Evolutionary conservation across 2,113 vertebrate genomes (phyloP).

Genomic region (Polyodon spathula): DNA sequence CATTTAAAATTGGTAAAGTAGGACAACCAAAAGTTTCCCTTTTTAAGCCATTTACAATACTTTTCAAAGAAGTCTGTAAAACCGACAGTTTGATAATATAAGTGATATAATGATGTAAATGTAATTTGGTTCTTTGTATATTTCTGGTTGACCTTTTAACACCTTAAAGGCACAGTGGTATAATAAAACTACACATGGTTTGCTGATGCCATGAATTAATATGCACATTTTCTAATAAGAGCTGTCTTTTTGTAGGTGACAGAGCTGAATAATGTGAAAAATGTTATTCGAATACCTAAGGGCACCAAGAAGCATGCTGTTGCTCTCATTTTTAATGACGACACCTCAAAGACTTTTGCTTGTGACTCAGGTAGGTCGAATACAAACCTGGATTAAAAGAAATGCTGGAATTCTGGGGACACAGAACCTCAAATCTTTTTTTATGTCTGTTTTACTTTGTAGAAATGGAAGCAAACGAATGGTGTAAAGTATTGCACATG

Average conservation of each 20-base stretch:
- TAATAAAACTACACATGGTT: too few relatives aligned
- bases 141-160: too few relatives aligned
- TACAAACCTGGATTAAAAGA: fast-evolving
- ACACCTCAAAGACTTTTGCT: slow-evolving; percentile 67
- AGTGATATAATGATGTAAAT: too few relatives aligned
- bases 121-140: too few relatives aligned
- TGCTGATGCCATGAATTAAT: not conserved
- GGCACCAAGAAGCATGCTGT: slow-evolving; percentile 66
- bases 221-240: not conserved
- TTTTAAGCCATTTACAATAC: not conserved
- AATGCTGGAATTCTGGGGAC: not conserved
- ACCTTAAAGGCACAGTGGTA: too few relatives aligned
- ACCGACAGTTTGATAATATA: too few relatives aligned
- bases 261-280: slow-evolving; percentile 66
- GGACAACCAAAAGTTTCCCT: not conserved
- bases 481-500: slow-evolving; percentile 69
- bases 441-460: not conserved
- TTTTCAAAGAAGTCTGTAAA: not conserved
- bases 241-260: slow-evolving; percentile 53
- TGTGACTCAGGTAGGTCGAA: slow-evolving; percentile 68
- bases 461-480: slow-evolving; percentile 74
- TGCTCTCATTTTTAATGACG: slow-evolving; percentile 61
- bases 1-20: not conserved
- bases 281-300: slow-evolving; percentile 52
- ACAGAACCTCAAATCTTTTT: not conserved